Percentiles rank a stretch among this genome's conserved stretches.
Evolutionary conservation across 2,888 invertebrate genomes (phyloP).

Genomic region (Lasioglossum figueresi): DNA sequence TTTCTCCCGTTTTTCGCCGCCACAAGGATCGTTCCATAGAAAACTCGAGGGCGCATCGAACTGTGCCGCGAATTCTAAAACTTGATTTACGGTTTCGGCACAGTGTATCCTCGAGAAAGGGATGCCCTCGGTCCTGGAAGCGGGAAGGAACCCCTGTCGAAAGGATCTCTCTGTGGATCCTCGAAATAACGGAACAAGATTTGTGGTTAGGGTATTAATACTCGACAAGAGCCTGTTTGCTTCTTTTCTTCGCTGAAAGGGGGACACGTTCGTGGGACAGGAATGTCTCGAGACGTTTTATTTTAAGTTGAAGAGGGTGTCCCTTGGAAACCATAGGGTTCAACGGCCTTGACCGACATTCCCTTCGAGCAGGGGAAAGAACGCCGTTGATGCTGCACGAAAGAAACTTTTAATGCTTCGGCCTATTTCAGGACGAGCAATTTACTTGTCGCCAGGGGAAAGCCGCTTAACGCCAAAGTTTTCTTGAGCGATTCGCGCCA

Average conservation of each 20-base stretch:
- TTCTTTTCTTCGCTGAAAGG: not conserved
- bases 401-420: constrained; percentile 48
- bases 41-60: constrained; percentile 17
- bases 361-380: constrained; percentile 6
- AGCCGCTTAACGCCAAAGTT: constrained; percentile 39
- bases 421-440: constrained; percentile 41
- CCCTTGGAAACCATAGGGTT: constrained; percentile 32
- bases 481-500: constrained; percentile 8
- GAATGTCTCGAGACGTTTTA: not conserved
- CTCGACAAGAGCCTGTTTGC: not conserved
- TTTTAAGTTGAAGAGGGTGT: constrained; percentile 14
- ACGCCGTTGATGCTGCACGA: constrained; percentile 1
- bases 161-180: not conserved
- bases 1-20: not conserved
- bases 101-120: not conserved
- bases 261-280: not conserved
- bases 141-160: not conserved
- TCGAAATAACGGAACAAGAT: not conserved
- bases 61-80: constrained; percentile 26
- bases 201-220: constrained; percentile 19
- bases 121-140: not conserved
- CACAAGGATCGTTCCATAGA: not conserved
- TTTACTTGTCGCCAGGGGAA: constrained; percentile 38
- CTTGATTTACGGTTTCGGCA: constrained; percentile 52
- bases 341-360: constrained; percentile 57